phyloP scores from a whole-genome alignment of 1,140 invertebrate species.

The Drosophila malerkotliana region DNA sequence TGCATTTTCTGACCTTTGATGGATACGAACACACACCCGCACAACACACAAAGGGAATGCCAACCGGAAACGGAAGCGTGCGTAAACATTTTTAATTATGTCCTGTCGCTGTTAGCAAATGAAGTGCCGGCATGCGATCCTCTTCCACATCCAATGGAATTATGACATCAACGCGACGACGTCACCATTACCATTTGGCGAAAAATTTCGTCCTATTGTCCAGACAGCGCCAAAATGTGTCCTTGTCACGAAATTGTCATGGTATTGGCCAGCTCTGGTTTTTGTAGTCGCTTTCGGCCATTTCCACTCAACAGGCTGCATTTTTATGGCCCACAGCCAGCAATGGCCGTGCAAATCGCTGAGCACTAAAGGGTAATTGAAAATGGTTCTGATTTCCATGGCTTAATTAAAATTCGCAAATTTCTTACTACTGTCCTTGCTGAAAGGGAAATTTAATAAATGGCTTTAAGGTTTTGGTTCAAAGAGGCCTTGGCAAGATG shows the following conservation, averaged over 20 bases:
- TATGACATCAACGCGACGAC: conserved; percentile 71
- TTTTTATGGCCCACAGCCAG: conserved; percentile 35
- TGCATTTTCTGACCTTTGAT: conserved; percentile 17
- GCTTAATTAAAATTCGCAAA: conserved; percentile 19
- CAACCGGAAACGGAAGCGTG: conserved; percentile 65
- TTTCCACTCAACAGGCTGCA: conserved; percentile 36
- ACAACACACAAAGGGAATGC: conserved; percentile 16
- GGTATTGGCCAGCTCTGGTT: conserved; percentile 54
- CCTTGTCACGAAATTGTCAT: conserved; percentile 43
- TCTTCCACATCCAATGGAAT: conserved; percentile 26
- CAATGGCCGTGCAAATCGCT: conserved; percentile 4
- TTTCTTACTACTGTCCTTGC: neutral
- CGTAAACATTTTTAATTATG: conserved; percentile 74
- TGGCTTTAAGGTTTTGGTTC: conserved; percentile 7
- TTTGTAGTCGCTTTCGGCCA: conserved; percentile 5
- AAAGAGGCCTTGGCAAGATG: conserved; percentile 2
- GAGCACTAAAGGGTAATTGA: conserved; percentile 33
- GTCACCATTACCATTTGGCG: conserved; percentile 40
- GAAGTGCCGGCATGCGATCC: conserved; percentile 43
- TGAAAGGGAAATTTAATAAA: neutral
- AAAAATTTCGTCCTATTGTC: conserved; percentile 8
- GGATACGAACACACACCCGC: neutral
- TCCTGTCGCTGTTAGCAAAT: conserved; percentile 40
- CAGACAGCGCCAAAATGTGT: conserved; percentile 37
- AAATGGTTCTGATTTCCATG: conserved; percentile 27